Evolutionary conservation across 1,140 invertebrate genomes (phyloP), one percentile per base, ranked within the genome.

Genomic region (Dysdera silvatica): DNA sequence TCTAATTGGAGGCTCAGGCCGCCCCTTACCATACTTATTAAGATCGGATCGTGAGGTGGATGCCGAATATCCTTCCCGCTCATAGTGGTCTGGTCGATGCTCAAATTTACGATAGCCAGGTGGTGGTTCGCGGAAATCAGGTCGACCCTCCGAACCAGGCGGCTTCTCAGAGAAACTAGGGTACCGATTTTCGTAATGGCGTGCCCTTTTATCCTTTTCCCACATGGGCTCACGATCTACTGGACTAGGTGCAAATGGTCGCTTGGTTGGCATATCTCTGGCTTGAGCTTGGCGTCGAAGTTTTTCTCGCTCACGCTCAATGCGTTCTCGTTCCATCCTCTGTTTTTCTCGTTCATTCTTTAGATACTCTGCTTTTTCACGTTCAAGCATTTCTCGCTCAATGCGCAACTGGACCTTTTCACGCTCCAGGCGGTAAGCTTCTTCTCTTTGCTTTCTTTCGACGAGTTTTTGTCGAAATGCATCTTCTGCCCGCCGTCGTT

Each of bases 241-340:
- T 2, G 49, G 59, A 33, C n/a, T 54, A n/a, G n/a, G n/a, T n/a
- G n/a, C n/a, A 18, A 49, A 48, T 14, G 61, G 53, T 48, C 61
- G 16, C 23, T 63, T 63, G 4, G 14, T 10, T 12, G 28, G 20
- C n/a, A n/a, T n/a, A n/a, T 26, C 24, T 24, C 41, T 29, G 10
- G 56, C 14, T 49, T 55, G 40, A n/a, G 61, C 28, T 23, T 55
- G 52, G 2, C 55, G 45, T n/a, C 62, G 29, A 31, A 65, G 32
- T 32, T 65, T 35, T 24, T 65, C 62, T 37, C 57, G 37, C 24
- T 65, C 62, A 10, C 47, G n/a, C 32, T 65, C 62, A 18, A 65
- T n/a, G 20, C 28, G 18, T 49, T 65, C 62, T 12, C 62, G 35
- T 32, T 65, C 62, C 35, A 65, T 18, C 45, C 62, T 40, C 35